Base-by-base conservation (phyloP, 2,113 vertebrate species). In the Oryctolagus cuniculus region DNA sequence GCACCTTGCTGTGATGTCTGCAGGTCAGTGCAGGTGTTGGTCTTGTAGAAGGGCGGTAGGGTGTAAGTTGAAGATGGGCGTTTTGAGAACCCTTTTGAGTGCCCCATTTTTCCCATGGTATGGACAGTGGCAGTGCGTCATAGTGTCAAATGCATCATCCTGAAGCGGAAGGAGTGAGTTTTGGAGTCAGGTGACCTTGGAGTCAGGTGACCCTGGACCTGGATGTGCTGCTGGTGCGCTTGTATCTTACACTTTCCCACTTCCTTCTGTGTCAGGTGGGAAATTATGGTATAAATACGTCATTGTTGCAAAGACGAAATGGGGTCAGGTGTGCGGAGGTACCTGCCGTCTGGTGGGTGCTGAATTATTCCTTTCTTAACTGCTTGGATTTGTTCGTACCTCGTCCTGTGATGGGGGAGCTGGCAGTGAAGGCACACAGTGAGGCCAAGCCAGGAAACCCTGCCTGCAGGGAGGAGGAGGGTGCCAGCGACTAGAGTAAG, bases 241-340 rank as follows among this genome's bases (percentile, higher is more conserved):
- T 63, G 31, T 69, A 79, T 69, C 64, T 29, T 16, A 34, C 55
- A 87, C 29, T 66, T 84, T 7, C 2, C 51, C 55, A n/a, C n/a
- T 93, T 91, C 31, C 44, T 93, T 27, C 49, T 74, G 82, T 90
- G 58, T 79, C 63, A 92, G 82, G 44, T 73, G 77, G 93, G 78
- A 61, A 61, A 58, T 64, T 21, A 34, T 22, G 25, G 4, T 24
- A 1, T 8, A 73, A 24, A 25, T 11, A 69, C 51, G 5, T 25
- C 27, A 21, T 16, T 74, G 58, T 67, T 55, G 55, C 17, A 70
- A 83, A 88, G 70, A 36, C 38, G 4, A 79, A 88, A 51, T 89
- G 61, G 34, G 55, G 73, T 77, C 55, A 74, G 78, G 84, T 73
- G 2, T 49, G n/a, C 78, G 27, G 24, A 82, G n/a, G 25, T 38